Evolutionary conservation across 2,888 invertebrate species (phyloP), one percentile per base, ranked within the genome.

Genomic region (Patella ulyssiponensis): DNA sequence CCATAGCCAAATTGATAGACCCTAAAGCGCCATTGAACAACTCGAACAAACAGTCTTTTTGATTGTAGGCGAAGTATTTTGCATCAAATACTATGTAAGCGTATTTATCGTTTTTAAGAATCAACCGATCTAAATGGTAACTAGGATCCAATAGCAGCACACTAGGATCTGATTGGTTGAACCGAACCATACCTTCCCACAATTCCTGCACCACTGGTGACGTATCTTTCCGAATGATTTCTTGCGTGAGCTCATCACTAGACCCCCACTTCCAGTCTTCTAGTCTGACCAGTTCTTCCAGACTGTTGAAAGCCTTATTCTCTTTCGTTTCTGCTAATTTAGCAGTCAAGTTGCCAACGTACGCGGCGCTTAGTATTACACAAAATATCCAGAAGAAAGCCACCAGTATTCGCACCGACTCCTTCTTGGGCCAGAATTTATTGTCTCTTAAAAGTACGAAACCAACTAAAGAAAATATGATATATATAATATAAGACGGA

Each of bases 341-440:
- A 64, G 64, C 64, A 2, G 64, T 64, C 64, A 64, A 14, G 23
- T 64, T 64, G 14, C 64, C 64, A 20, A 64, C 23, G 20, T 64
- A 64, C 14, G 64, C 23, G 20, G 20, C 64, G 12, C 20, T 64
- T 9, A 64, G 20, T 2, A 64, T 23, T 3, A 64, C 23, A 23
- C 64, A 64, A 23, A 64, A 64, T 23, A 64, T 64, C 64, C 64
- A 64, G 64, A 64, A 64, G 64, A 23, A 9, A 20, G 64, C 64
- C 11, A 14, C 64, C 20, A 64, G 64, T 23, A 64, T 64, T 15
- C 23, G 11, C 64, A 23, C 11, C 0, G 64, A 64, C 14, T 20
- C 64, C 14, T 20, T 64, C 23, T 23, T 64, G 2, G 64, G 64
- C 23, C 64, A 23, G 20, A 64, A 64, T 20, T 23, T 23, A 64